Evolutionary conservation across 2,888 invertebrate species (phyloP), one percentile per base, ranked within the genome.

Genomic region (Latrodectus hesperus): DNA sequence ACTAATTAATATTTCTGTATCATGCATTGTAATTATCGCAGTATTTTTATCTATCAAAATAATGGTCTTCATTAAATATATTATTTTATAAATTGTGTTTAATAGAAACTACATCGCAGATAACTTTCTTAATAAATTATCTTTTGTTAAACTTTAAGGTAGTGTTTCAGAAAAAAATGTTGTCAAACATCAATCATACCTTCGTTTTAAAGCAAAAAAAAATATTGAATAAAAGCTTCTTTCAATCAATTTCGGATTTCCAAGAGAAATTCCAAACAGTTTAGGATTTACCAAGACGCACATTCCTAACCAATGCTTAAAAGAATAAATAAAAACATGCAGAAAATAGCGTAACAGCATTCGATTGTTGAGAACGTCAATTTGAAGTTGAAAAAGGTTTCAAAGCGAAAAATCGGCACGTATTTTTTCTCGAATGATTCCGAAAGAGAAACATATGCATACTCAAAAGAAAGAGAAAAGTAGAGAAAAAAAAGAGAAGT

Each of bases 371-470:
- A 70, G 14, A 70, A 52, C 55, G 16, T 16, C 70, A 22, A 67
- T 78, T 70, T 16, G 49, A 64, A 76, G 49, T 64, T 12, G 55
- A 65, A 17, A 22, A 52, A 70, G 26, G 38, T 65, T 74, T 52
- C 81, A 67, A 55, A 52, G 70, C 60, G 26, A 74, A 81, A 77
- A 74, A 74, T 68, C 72, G 72, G n/a, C 72, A 64, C 55, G 26
- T 51, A 26, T 73, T 64, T 77, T 77, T 81, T 74, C 26, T 78
- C 53, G 55, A 70, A 52, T 78, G 38, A n/a, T 74, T 53, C 9
- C 73, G 65, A 52, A 81, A 73, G 17, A 83, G 67, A 82, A 76
- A 77, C 83, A 76, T 72, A 76, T 83, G 83, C 76, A 83, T 76
- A 77, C 71, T 64, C 68, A 70, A 68, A 77, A 73, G 71, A 53